Evolutionary conservation across 2,113 vertebrate genomes (phyloP).

Genomic region (Chrysemys picta): DNA sequence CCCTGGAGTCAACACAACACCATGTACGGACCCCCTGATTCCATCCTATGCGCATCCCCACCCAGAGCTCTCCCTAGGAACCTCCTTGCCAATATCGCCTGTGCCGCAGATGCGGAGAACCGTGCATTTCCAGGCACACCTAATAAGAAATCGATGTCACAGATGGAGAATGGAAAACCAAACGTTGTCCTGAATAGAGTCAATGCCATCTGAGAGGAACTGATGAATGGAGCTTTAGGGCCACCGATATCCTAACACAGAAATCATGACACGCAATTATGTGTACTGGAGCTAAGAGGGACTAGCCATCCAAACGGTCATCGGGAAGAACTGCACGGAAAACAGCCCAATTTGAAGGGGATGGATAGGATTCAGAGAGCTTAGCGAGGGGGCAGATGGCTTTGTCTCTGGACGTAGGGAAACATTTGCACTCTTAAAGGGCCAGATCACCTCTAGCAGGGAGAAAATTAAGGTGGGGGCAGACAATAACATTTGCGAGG

Average conservation of each 20-base stretch:
- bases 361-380: not conserved
- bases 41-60: too few relatives aligned
- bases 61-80: not conserved
- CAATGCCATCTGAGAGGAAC: not conserved
- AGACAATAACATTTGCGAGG: too few relatives aligned
- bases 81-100: not conserved
- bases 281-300: not conserved
- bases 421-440: not conserved
- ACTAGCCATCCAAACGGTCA: fast-evolving
- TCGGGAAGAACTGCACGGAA: not conserved
- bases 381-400: not conserved
- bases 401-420: not conserved
- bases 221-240: not conserved
- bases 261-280: not conserved
- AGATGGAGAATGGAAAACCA: not conserved
- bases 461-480: too few relatives aligned
- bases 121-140: not conserved
- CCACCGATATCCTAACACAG: not conserved
- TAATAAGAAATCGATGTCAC: not conserved
- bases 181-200: not conserved
- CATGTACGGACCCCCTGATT: too few relatives aligned
- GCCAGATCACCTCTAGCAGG: fast-evolving
- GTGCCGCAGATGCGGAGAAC: not conserved
- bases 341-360: not conserved
- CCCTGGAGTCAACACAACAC: too few relatives aligned